A percentile compares a stretch with the other conserved stretches of the same genome.
phyloP scores from a whole-genome alignment of 2,797 vertebrate species.

The Lagocephalus sceleratus region DNA sequence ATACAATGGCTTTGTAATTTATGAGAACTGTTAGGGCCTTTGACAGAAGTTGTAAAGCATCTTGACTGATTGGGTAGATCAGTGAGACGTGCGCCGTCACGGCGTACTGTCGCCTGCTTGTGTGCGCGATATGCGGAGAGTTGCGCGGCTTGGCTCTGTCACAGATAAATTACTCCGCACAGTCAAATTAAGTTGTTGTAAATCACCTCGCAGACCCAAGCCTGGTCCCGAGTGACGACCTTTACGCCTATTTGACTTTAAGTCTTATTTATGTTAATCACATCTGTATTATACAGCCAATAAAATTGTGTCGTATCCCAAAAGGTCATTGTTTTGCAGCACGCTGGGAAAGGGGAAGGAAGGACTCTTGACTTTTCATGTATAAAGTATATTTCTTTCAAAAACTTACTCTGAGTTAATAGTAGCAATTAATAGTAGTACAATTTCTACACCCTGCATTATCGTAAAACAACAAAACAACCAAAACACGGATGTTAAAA shows the following conservation, averaged over 20 bases:
- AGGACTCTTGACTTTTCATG: slow-evolving; percentile 5
- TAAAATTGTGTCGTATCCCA: slow-evolving; percentile 57
- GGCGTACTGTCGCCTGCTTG: slow-evolving; percentile 65
- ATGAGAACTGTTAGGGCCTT: slow-evolving; percentile 67
- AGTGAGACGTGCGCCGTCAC: slow-evolving; percentile 71
- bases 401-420: no score
- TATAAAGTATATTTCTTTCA: not conserved
- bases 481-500: no score
- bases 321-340: slow-evolving; percentile 65
- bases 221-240: slow-evolving; percentile 75
- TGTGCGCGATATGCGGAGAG: slow-evolving; percentile 50
- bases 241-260: slow-evolving; percentile 78
- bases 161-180: slow-evolving; percentile 71
- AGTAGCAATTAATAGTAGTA: no score
- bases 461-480: no score
- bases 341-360: not conserved
- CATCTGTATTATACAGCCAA: slow-evolving; percentile 65
- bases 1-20: slow-evolving; percentile 73
- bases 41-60: slow-evolving; percentile 78
- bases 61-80: slow-evolving; percentile 73
- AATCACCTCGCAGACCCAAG: slow-evolving; percentile 60
- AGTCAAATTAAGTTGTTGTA: slow-evolving; percentile 75
- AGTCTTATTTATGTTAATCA: slow-evolving; percentile 78
- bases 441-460: no score
- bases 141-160: slow-evolving; percentile 57